Evolutionary conservation across 2,113 vertebrate genomes (phyloP).

Genomic region (Ptyas mucosa): DNA sequence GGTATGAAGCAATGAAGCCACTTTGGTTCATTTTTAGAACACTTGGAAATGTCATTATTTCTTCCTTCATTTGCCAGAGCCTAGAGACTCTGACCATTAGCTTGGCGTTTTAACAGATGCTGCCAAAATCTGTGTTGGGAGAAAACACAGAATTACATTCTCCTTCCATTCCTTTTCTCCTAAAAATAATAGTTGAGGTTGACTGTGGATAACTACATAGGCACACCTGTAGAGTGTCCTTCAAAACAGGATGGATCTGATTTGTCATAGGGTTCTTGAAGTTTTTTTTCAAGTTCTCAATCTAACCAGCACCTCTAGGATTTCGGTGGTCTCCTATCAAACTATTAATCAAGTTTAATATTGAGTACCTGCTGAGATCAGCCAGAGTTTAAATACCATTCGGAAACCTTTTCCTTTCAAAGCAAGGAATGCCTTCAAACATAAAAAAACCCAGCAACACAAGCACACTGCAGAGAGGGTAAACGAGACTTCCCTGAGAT

Average conservation of each 20-base stretch:
- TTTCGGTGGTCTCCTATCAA: background rate
- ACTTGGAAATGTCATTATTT: background rate
- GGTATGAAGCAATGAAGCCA: background rate
- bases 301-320: background rate
- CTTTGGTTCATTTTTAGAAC: background rate
- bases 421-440: background rate
- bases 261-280: background rate
- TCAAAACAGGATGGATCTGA: background rate
- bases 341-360: background rate
- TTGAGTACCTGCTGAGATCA: background rate
- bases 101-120: background rate
- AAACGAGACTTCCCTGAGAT: background rate
- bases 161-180: background rate
- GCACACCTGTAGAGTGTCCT: background rate
- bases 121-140: background rate
- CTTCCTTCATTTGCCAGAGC: background rate
- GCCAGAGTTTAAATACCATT: background rate
- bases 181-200: background rate
- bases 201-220: background rate
- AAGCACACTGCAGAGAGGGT: background rate
- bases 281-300: background rate
- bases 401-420: background rate
- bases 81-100: background rate
- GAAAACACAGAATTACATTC: background rate
- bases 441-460: background rate